Evolutionary conservation across 2,797 vertebrate genomes (phyloP).

Genomic region (Etheostoma perlongum): DNA sequence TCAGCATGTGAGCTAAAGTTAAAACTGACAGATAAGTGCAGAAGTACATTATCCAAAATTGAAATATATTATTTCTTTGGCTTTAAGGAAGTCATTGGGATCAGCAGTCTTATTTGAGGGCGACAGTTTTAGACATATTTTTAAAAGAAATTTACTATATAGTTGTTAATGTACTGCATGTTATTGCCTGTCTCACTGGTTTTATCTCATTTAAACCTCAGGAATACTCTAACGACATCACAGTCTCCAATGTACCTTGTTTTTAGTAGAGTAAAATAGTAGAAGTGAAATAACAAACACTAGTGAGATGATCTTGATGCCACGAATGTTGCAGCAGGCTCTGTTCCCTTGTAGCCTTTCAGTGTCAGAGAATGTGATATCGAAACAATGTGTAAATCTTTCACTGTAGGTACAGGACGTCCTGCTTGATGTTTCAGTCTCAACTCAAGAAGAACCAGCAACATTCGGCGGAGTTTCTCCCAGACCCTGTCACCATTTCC

Average conservation of each 20-base stretch:
- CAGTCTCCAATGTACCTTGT: background rate
- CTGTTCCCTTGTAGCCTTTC: background rate
- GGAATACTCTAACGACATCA: background rate
- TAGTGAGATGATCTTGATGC: background rate
- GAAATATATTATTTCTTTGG: background rate
- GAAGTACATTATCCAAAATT: background rate
- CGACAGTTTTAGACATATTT: background rate
- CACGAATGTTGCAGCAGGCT: background rate
- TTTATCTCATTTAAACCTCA: background rate
- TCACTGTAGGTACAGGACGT: constrained; percentile 77
- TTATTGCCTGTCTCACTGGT: background rate
- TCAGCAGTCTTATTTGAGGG: background rate
- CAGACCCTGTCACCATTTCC: constrained; percentile 6
- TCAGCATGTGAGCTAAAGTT: background rate
- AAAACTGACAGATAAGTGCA: background rate
- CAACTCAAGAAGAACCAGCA: constrained; percentile 78
- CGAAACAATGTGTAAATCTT: constrained; percentile 19
- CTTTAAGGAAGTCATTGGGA: background rate
- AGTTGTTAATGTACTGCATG: background rate
- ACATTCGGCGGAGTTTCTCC: constrained; percentile 70
- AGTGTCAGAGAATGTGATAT: background rate
- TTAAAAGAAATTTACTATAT: background rate
- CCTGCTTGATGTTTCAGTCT: constrained; percentile 77
- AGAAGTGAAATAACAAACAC: background rate
- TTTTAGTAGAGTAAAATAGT: background rate